Percentiles rank a stretch among this genome's conserved stretches.
These are phyloP conservation scores for Centropyge bicolor DNA, from an alignment of 2,797 vertebrate genomes.

Conservation along the genomic window DNA sequence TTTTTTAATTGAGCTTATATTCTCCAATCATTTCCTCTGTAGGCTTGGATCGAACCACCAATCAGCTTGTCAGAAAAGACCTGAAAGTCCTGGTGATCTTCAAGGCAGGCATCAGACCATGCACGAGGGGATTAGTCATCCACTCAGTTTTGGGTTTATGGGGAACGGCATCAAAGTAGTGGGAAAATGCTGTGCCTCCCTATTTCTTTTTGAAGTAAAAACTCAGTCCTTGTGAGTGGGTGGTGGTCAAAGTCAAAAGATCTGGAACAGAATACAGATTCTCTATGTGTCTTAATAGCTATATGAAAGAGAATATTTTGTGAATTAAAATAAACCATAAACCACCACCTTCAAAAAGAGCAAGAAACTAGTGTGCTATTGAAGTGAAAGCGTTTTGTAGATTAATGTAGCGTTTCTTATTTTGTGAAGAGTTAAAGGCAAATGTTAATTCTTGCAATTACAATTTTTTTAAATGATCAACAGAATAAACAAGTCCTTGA, in stretches of 20 bases:
- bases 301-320: not conserved
- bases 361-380: not conserved
- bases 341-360: not conserved
- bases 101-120: not conserved
- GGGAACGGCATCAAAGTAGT: constrained; percentile 9
- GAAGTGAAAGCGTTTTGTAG: not conserved
- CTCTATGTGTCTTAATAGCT: not conserved
- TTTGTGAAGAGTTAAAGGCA: not conserved
- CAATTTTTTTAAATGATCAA: not conserved
- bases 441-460: not conserved
- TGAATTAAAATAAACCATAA: not conserved
- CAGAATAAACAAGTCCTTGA: not conserved
- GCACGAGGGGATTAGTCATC: constrained; percentile 16
- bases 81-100: not conserved
- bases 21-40: not conserved
- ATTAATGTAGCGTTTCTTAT: not conserved
- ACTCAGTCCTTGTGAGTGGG: not conserved
- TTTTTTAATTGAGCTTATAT: not conserved
- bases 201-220: not conserved
- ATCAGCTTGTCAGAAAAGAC: constrained; percentile 16
- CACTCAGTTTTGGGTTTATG: not conserved
- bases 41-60: not conserved
- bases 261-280: not conserved
- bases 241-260: not conserved
- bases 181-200: not conserved